phyloP scores from a whole-genome alignment of 1,140 invertebrate species.

The Uloborus diversus region DNA sequence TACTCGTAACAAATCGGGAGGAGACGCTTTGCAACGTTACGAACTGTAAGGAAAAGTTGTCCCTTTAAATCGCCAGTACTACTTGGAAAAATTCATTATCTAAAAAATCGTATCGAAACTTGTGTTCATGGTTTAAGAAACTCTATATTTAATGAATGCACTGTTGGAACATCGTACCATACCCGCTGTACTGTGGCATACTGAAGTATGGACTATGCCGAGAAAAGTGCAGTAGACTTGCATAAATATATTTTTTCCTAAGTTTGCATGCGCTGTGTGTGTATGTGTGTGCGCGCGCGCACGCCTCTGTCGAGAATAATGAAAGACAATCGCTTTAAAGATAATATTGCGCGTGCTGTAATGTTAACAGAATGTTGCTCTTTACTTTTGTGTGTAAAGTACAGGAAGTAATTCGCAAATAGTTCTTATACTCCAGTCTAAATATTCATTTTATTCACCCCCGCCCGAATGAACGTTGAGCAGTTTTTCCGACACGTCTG shows the following conservation, averaged over 20 bases:
- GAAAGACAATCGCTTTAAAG: not conserved
- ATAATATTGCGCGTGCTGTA: not conserved
- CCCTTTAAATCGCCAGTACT: not conserved
- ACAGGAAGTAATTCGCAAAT: too few species aligned
- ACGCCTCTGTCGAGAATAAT: not conserved
- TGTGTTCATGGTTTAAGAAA: not conserved
- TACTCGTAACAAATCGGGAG: slow-evolving; percentile 28
- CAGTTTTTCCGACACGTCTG: too few species aligned
- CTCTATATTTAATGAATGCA: not conserved
- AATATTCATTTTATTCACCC: too few species aligned
- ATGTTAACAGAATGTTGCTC: too few species aligned
- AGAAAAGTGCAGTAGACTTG: not conserved
- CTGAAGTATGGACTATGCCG: not conserved
- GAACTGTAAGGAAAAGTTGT: slow-evolving; percentile 26
- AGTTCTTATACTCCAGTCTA: too few species aligned
- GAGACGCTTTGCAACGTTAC: slow-evolving; percentile 5
- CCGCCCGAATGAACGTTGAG: too few species aligned
- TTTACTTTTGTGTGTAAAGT: too few species aligned
- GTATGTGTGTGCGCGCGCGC: not conserved
- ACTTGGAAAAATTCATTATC: not conserved
- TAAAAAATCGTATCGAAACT: not conserved
- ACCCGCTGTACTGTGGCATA: not conserved
- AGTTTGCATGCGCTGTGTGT: too few species aligned
- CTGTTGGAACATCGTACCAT: not conserved
- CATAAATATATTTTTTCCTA: not conserved